Conservation (phyloP, 2,113 vertebrate species). For the Cebidichthys violaceus region DNA sequence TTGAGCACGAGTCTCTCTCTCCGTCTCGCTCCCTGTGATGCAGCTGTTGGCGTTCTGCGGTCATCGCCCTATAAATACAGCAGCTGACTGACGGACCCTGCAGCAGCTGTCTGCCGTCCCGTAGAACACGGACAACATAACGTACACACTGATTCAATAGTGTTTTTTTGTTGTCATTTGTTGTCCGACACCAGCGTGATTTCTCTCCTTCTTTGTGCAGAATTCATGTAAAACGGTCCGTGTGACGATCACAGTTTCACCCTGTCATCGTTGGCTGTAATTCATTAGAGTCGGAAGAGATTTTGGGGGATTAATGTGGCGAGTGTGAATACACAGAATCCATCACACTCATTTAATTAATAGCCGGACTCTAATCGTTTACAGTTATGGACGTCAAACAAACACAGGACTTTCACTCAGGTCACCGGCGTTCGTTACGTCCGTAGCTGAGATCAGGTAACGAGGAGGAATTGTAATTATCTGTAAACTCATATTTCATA, state of each 20-base stretch:
- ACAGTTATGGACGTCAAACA: no score
- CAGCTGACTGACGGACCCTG: conserved; percentile 59
- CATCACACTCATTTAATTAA: not conserved
- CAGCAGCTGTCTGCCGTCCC: conserved; percentile 60
- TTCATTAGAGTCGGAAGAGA: not conserved
- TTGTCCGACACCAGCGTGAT: not conserved
- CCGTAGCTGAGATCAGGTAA: no score
- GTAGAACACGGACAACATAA: conserved; percentile 23
- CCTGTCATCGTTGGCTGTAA: not conserved
- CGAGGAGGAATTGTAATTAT: no score
- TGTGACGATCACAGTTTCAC: not conserved
- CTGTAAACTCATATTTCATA: no score
- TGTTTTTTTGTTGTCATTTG: conserved; percentile 5
- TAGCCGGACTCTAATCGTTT: not conserved
- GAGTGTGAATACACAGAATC: not conserved
- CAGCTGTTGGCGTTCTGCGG: conserved; percentile 65
- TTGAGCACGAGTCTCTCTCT: not conserved
- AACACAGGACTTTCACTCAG: no score
- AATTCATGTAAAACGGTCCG: not conserved
- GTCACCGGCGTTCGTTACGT: no score
- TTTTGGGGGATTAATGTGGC: not conserved
- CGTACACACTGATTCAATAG: conserved; percentile 21
- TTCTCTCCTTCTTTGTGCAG: not conserved
- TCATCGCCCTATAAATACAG: conserved; percentile 73
- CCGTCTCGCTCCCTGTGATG: conserved; percentile 44